A percentile compares a stretch with the other conserved stretches of the same genome.
Evolutionary conservation across 2,113 vertebrate species (phyloP).

Genomic region (Ctenomys sociabilis): DNA sequence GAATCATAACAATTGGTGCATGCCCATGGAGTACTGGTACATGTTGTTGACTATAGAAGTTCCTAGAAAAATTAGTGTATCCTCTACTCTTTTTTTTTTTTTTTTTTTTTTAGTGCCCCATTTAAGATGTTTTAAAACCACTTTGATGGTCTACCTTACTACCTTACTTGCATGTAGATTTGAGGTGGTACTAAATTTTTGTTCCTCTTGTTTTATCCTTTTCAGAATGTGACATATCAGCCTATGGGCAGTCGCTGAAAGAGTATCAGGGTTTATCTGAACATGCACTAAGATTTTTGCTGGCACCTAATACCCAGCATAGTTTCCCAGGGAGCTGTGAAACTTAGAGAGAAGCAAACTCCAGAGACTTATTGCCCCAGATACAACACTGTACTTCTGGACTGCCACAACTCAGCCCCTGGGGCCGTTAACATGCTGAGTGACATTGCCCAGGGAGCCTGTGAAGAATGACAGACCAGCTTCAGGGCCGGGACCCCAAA

Average conservation of each 20-base stretch:
- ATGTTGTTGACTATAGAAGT: not conserved
- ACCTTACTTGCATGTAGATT: conserved; percentile 36
- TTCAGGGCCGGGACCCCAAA: not conserved
- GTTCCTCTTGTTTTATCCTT: conserved; percentile 38
- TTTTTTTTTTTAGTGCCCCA: conserved; percentile 22
- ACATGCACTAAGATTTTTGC: not conserved
- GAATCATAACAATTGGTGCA: not conserved
- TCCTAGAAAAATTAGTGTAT: not conserved
- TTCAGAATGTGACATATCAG: not conserved
- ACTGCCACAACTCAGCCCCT: conserved; percentile 8
- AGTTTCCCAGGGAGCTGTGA: not conserved
- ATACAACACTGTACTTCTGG: conserved; percentile 55
- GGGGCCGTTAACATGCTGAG: conserved; percentile 61
- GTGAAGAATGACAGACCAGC: conserved; percentile 43
- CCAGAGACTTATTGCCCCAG: not conserved
- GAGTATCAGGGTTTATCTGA: not conserved
- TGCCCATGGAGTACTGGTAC: not conserved
- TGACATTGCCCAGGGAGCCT: conserved; percentile 63
- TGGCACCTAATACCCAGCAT: not conserved
- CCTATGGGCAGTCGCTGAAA: not conserved
- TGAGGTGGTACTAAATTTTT: not conserved
- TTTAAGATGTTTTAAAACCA: conserved; percentile 16
- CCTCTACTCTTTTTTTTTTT: not conserved
- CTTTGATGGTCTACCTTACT: conserved; percentile 20
- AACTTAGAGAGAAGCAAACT: not conserved